Evolutionary conservation across 2,113 vertebrate genomes (phyloP), one percentile per base, ranked within the genome.

Genomic region (Callipepla squamata): DNA sequence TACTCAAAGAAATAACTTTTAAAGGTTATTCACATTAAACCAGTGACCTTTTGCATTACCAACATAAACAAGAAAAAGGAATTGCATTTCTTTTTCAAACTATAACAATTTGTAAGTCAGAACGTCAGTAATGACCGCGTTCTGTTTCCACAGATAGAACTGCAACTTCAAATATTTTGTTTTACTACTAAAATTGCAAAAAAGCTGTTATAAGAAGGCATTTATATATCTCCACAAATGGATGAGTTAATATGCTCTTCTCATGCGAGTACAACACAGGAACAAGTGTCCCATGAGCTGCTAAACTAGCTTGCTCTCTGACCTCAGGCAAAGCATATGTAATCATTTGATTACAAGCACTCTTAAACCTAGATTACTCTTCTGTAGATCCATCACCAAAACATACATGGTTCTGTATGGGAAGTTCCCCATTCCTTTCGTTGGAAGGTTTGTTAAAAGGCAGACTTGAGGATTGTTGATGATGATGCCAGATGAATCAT

Each of bases 401-500:
- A 47, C 34, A 38, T 57, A 58, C n/a, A 59, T 12, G 3, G 48
- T 72, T 84, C 58, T 76, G 47, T 23, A 19, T 70, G 66, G 83
- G 63, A 88, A 87, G 82, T 73, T 63, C 57, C 7, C 17, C 51
- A 85, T 67, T 21, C 66, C 94, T 87, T 92, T 80, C 85, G 94
- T 91, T 78, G 80, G 63, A 84, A 88, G 66, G 42, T 82, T 73
- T 89, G 61, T 80, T 80, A 80, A 66, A 91, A 83, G 26, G 50
- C 85, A 95, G 57, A 65, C 69, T 50, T 78, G 80, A 68, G 67
- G 76, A 59, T 30, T 72, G 88, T 72, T 90, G 83, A 69, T 93
- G 88, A 90, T 21, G 47, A 59, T 58, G 72, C 57, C 73, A 89
- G 90, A 94, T 96, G 93, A 95, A 95, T 95, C 90, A 91, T 93